Evolutionary conservation across 2,797 vertebrate species (phyloP).

Genomic region (Rhinophrynus dorsalis): DNA sequence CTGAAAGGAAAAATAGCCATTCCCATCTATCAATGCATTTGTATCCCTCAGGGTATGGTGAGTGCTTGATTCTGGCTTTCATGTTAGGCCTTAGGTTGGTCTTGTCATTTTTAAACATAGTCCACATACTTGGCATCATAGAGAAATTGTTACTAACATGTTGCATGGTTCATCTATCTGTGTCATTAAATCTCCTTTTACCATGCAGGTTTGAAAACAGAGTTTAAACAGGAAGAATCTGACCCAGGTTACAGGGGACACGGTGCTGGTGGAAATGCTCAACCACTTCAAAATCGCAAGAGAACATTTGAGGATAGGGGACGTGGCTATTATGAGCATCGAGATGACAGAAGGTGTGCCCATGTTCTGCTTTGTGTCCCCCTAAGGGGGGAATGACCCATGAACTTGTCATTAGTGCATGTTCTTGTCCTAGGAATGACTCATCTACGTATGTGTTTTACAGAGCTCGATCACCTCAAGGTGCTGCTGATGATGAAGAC

Average conservation of each 20-base stretch:
- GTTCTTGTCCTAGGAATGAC: background rate
- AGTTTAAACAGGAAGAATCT: conserved; percentile 72
- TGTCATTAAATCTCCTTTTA: no score
- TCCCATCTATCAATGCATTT: no score
- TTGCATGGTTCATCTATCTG: no score
- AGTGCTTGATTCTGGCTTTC: no score
- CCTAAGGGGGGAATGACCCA: background rate
- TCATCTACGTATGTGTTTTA: background rate
- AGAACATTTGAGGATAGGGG: conserved; percentile 78
- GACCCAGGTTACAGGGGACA: conserved; percentile 37
- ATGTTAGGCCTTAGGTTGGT: no score
- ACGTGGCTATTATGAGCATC: conserved; percentile 85
- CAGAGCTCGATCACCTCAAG: conserved; percentile 86
- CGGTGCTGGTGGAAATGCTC: conserved; percentile 55
- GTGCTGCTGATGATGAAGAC: conserved; percentile 88
- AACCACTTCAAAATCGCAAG: conserved; percentile 73
- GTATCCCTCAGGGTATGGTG: no score
- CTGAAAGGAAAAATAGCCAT: no score
- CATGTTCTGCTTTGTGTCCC: background rate
- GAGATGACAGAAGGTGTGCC: conserved; percentile 84
- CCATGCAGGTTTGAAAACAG: conserved; percentile 63
- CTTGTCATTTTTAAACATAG: no score
- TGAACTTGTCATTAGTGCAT: background rate
- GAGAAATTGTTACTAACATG: no score
- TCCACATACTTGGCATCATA: no score